phyloP scores from a whole-genome alignment of 2,797 vertebrate species.

The Leptodactylus fallax region DNA sequence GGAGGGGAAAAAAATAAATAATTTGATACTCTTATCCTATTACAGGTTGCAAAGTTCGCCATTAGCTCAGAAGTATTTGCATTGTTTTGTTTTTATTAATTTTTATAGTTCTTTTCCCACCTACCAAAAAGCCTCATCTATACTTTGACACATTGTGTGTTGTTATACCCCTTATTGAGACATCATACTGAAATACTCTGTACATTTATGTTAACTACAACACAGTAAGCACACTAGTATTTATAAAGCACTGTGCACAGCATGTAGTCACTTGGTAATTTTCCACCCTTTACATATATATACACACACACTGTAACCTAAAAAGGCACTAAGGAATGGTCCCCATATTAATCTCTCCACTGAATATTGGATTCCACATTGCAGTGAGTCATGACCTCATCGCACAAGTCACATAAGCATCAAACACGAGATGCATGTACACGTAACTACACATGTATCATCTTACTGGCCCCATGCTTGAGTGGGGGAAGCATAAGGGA shows the following conservation, averaged over 20 bases:
- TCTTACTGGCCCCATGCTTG: constrained; percentile 43
- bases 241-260: constrained; percentile 1
- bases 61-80: no score
- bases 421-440: constrained; percentile 55
- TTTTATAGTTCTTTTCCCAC: no score
- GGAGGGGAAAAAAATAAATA: no score
- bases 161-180: background rate
- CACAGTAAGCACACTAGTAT: background rate
- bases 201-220: no score
- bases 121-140: no score
- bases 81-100: no score
- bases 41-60: no score
- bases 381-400: constrained; percentile 58
- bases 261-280: constrained; percentile 5
- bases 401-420: constrained; percentile 54
- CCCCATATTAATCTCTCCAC: constrained; percentile 47
- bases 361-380: constrained; percentile 56
- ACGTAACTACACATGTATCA: constrained; percentile 52
- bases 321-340: constrained; percentile 37
- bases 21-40: no score
- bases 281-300: constrained; percentile 33
- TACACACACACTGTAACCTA: constrained; percentile 32
- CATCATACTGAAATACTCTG: background rate
- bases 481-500: constrained; percentile 19
- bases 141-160: no score